phyloP scores from a whole-genome alignment of 1,140 invertebrate genomes.

The Goniozus legneri region DNA sequence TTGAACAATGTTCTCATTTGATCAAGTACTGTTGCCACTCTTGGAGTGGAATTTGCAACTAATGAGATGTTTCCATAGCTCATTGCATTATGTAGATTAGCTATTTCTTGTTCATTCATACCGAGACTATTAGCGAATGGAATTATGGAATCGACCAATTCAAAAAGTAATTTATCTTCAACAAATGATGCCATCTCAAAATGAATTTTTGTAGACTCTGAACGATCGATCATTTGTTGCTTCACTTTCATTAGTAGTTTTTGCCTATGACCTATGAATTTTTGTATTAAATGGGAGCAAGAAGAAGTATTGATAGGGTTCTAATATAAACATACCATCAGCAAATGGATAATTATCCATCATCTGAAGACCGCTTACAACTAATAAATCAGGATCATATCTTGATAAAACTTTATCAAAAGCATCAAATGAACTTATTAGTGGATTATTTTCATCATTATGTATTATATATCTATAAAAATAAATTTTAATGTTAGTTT shows the following conservation, averaged over 20 bases:
- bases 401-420: conserved; percentile 62
- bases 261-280: conserved; percentile 59
- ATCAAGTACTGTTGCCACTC: conserved; percentile 77
- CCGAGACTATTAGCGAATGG: conserved; percentile 82
- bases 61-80: conserved; percentile 70
- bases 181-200: conserved; percentile 88
- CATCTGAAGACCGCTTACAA: conserved; percentile 84
- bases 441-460: conserved; percentile 79
- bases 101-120: conserved; percentile 87
- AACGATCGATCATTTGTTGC: conserved; percentile 63
- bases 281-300: background rate
- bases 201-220: conserved; percentile 65
- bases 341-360: conserved; percentile 85
- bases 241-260: conserved; percentile 66
- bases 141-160: conserved; percentile 67
- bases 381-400: conserved; percentile 72
- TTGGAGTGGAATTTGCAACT: conserved; percentile 74
- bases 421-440: conserved; percentile 69
- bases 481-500: background rate
- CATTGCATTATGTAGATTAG: conserved; percentile 71
- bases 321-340: conserved; percentile 46
- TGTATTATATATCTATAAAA: conserved; percentile 74
- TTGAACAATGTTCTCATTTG: conserved; percentile 78
- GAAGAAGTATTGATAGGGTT: background rate
- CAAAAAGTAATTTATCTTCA: conserved; percentile 65